Base-by-base conservation (phyloP, 2,888 invertebrate genomes). In the Dusona sp. region DNA sequence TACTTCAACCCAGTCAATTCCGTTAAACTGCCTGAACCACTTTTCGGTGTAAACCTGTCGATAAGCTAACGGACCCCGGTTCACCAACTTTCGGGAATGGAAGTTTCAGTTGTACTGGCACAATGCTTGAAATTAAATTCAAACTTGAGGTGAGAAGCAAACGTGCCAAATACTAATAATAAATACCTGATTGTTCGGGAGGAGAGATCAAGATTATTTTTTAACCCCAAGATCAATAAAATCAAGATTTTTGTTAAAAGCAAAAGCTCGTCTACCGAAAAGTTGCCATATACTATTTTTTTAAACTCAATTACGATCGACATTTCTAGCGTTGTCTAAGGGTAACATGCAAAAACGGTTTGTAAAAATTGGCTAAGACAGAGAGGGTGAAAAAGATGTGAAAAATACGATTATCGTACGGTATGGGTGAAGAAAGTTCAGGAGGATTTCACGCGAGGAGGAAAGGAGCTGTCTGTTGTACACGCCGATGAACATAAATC, bases 401-500 rank as follows among this genome's bases (percentile, higher is more conserved):
- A 77, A 74, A 79, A 22, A 68, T 33, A 3, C 25, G 78, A 65
- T 36, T 68, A 74, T 72, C 61, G 75, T 51, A 79, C 51, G 54
- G 29, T 64, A 65, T 16, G 77, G 68, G 38, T 61, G 64, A 85
- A 64, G 72, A 48, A 61, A 79, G 67, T 48, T 45, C 48, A 48
- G 61, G 25, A 25, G n/a, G 57, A 79, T 67, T 78, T 78, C 61
- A 74, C 51, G 73, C n/a, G 57, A 73, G 48, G 38, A 25, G 65
- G 8, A 22, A 42, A 29, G 19, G 19, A 68, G 65, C 65, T 36
- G 79, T 67, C 57, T 25, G 79, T 68, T 74, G 48, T 51, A 77
- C 29, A 36, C 64, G 67, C 42, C 67, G 74, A 78, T 68, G 78
- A 82, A 33, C 29, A 79, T 85, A 82, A 85, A 85, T 85, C 82